Evolutionary conservation across 2,888 invertebrate species (phyloP).

Genomic region (Dinocampus coccinellae): DNA sequence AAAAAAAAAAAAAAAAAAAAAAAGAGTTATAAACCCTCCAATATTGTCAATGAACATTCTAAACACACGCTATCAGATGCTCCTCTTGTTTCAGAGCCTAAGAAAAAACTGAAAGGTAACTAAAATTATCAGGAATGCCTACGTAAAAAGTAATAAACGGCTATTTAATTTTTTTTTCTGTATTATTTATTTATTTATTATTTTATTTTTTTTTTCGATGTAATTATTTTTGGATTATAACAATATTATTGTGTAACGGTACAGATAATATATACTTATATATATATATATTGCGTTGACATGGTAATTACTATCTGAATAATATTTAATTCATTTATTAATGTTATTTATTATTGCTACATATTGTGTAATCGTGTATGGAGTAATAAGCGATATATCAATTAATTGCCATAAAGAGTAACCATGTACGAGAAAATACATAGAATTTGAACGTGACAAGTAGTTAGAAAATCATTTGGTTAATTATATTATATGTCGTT

Average conservation of each 20-base stretch:
- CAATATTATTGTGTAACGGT: constrained; percentile 38
- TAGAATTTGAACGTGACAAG: constrained; percentile 35
- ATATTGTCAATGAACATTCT: constrained; percentile 66
- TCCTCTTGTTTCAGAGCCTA: constrained; percentile 86
- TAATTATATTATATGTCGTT: constrained; percentile 20
- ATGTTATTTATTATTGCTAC: constrained; percentile 28
- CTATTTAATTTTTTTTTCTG: constrained; percentile 50
- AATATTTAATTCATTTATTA: constrained; percentile 20
- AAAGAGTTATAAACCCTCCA: constrained; percentile 45
- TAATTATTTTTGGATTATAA: constrained; percentile 37
- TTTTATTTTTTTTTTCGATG: constrained; percentile 24
- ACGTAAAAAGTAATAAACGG: constrained; percentile 52
- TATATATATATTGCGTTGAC: constrained; percentile 28
- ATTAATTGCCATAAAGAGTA: constrained; percentile 24
- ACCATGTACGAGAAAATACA: constrained; percentile 1
- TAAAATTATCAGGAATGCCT: constrained; percentile 61
- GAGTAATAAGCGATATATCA: constrained; percentile 23
- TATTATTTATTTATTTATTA: constrained; percentile 46
- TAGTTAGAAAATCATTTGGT: constrained; percentile 38
- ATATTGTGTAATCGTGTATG: constrained; percentile 12
- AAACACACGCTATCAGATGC: constrained; percentile 70
- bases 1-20: constrained; percentile 37
- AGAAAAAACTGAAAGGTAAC: constrained; percentile 81
- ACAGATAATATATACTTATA: constrained; percentile 28
- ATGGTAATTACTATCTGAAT: constrained; percentile 21